phyloP scores from a whole-genome alignment of 2,113 vertebrate species.

The Bujurquina vittata region DNA sequence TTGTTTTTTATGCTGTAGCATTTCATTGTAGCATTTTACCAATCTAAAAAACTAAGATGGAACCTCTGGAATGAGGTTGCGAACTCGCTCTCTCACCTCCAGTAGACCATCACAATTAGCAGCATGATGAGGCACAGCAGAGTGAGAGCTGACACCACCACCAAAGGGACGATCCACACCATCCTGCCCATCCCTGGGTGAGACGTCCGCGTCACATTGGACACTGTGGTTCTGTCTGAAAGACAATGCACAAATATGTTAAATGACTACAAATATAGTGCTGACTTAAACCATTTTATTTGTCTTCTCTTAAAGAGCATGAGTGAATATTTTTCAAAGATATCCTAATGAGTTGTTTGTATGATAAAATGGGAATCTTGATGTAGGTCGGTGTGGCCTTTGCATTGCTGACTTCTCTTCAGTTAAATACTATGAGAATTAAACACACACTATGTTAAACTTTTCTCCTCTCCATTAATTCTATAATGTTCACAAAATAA shows the following conservation, averaged over 20 bases:
- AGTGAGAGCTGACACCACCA: constrained; percentile 95
- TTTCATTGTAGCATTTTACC: not conserved
- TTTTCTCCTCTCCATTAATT: not conserved
- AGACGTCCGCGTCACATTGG: constrained; percentile 84
- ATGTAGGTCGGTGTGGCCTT: not conserved
- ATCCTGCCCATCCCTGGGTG: constrained; percentile 84
- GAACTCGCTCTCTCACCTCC: constrained; percentile 88
- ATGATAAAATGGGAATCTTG: not conserved
- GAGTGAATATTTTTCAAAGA: not conserved
- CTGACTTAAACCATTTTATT: not conserved
- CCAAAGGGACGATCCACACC: constrained; percentile 97
- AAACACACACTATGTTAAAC: not conserved
- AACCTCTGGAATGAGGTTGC: not conserved
- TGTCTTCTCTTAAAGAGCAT: not conserved
- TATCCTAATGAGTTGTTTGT: not conserved
- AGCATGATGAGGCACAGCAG: constrained; percentile 96
- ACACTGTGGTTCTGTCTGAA: constrained; percentile 82
- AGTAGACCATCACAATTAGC: constrained; percentile 95
- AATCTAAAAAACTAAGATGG: not conserved
- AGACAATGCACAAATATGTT: not conserved
- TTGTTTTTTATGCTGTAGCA: not conserved
- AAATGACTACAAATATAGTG: not conserved
- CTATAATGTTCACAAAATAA: not conserved
- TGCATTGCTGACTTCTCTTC: not conserved
- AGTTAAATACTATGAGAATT: not conserved